Percentiles rank a stretch among this genome's conserved stretches.
Conservation (phyloP, 64 coral and sea anemone genomes). For the Dendronephthya gigantea region DNA sequence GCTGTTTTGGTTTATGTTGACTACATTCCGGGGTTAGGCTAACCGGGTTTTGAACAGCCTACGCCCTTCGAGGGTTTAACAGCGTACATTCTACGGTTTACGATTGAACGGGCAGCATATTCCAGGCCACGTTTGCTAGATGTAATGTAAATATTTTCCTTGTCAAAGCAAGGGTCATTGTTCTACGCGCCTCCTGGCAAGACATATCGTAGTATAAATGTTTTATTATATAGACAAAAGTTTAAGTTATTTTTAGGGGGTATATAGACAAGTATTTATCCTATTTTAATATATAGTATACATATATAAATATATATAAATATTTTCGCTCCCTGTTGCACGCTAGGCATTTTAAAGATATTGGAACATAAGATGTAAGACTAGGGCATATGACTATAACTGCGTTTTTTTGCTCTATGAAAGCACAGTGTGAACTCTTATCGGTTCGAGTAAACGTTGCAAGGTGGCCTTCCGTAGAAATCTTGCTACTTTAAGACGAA, state of each 20-base stretch:
- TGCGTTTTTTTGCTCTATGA: too few relatives aligned
- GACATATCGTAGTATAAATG: neutral
- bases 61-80: too few relatives aligned
- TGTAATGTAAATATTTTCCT: neutral
- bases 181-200: neutral
- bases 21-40: too few relatives aligned
- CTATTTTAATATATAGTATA: constrained; percentile 25
- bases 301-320: constrained; percentile 11
- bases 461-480: too few relatives aligned
- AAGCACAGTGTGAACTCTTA: too few relatives aligned
- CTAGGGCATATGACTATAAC: too few relatives aligned
- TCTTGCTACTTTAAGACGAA: too few relatives aligned
- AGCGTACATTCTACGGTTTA: neutral
- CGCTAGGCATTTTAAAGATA: neutral
- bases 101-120: neutral
- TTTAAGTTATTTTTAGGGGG: neutral
- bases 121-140: neutral
- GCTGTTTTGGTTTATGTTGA: too few relatives aligned
- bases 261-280: neutral
- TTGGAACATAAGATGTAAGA: neutral
- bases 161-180: neutral
- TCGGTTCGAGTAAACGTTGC: too few relatives aligned
- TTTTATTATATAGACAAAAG: neutral
- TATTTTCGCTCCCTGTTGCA: neutral
- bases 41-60: too few relatives aligned